Evolutionary conservation across 2,797 vertebrate genomes (phyloP).

Genomic region (Sphenopsis melanotis): DNA sequence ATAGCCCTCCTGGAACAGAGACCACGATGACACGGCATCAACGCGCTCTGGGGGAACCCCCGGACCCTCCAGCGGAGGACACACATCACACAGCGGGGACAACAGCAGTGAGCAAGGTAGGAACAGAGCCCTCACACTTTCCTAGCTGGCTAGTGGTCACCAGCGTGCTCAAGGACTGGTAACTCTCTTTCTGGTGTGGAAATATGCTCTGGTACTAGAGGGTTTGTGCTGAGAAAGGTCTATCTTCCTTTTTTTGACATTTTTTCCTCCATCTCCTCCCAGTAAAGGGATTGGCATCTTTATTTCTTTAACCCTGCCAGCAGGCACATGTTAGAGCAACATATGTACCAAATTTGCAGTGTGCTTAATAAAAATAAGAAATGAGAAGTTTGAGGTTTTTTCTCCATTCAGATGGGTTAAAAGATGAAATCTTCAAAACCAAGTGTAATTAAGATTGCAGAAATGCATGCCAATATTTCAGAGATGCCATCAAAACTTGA

Average conservation of each 20-base stretch:
- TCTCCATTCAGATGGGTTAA: neutral
- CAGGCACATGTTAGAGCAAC: constrained; percentile 30
- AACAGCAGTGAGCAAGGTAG: constrained; percentile 99
- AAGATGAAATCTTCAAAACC: constrained; percentile 12
- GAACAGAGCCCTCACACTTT: constrained; percentile 53
- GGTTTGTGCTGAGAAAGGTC: neutral
- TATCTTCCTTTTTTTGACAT: neutral
- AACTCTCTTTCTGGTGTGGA: neutral
- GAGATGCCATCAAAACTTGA: neutral
- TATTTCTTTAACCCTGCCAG: neutral
- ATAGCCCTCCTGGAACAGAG: constrained; percentile 98
- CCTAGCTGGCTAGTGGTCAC: neutral
- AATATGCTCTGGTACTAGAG: neutral
- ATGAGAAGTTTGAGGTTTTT: neutral
- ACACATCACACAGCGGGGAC: constrained; percentile 98
- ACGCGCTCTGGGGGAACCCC: constrained; percentile 96
- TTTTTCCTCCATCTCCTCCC: neutral
- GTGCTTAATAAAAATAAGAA: constrained; percentile 40
- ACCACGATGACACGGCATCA: constrained; percentile 96
- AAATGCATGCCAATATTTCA: constrained; percentile 21
- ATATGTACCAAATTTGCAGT: constrained; percentile 43
- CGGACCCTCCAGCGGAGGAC: constrained; percentile 95
- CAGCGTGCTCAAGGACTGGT: neutral
- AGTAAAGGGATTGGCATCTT: constrained; percentile 23
- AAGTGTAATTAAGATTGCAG: constrained; percentile 21